These are phyloP conservation scores for Andrena flavipes DNA, from an alignment of 2,888 invertebrate species.

Conservation along the genomic window DNA sequence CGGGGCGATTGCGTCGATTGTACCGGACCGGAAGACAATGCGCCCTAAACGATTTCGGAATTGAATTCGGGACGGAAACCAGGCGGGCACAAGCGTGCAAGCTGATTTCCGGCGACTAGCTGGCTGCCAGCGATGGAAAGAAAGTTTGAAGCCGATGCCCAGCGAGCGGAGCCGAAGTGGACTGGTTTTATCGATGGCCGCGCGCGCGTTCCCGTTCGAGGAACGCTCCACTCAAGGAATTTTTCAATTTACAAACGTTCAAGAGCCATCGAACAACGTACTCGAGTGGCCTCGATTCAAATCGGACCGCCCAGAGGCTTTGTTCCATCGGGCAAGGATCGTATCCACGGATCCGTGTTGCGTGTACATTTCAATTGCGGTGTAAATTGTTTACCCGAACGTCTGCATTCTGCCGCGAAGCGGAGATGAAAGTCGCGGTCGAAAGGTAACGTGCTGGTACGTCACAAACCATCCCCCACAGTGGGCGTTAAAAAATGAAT, in stretches of 20 bases:
- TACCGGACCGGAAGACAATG: conserved; percentile 16
- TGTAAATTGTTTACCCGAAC: conserved; percentile 39
- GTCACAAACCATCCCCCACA: conserved; percentile 25
- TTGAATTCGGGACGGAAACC: conserved; percentile 20
- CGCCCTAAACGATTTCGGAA: conserved; percentile 20
- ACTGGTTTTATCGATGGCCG: neutral
- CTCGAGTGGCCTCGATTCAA: neutral
- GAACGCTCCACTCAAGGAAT: conserved; percentile 16
- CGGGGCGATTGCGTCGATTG: conserved; percentile 35
- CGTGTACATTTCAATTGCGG: conserved; percentile 38
- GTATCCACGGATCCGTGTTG: neutral
- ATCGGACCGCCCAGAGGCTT: neutral
- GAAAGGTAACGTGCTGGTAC: conserved; percentile 38
- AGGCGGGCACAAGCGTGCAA: neutral
- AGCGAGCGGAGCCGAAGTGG: neutral
- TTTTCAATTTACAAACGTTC: conserved; percentile 24
- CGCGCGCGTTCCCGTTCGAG: neutral
- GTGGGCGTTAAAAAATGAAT: conserved; percentile 43
- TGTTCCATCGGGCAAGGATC: neutral
- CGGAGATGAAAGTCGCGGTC: conserved; percentile 39
- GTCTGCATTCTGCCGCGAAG: neutral
- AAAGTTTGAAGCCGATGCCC: conserved; percentile 15
- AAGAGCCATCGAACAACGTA: conserved; percentile 5
- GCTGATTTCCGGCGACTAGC: conserved; percentile 17
- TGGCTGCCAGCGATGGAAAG: conserved; percentile 4